Conservation (phyloP, 2,113 vertebrate genomes). For the Puma concolor region DNA sequence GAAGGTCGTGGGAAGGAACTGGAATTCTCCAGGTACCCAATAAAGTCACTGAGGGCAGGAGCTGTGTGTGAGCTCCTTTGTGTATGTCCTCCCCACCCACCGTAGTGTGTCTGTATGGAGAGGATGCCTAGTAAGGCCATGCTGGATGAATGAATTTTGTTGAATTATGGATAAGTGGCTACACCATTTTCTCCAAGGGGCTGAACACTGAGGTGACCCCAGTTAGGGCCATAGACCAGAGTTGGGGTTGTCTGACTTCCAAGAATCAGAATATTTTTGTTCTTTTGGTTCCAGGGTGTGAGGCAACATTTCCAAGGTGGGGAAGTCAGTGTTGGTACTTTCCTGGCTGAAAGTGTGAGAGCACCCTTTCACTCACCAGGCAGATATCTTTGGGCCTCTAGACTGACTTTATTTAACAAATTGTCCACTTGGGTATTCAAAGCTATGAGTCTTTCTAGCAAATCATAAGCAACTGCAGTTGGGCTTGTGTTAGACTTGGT, state of each 20-base stretch:
- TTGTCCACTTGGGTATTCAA: background rate
- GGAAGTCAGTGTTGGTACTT: background rate
- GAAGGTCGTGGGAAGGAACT: background rate
- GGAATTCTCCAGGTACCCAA: background rate
- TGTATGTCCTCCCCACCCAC: too few relatives aligned
- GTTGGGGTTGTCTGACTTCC: background rate
- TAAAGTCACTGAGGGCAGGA: background rate
- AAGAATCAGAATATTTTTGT: background rate
- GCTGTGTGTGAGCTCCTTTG: background rate
- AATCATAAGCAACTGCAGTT: background rate
- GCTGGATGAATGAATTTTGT: background rate
- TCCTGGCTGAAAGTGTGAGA: background rate
- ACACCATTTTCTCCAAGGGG: background rate
- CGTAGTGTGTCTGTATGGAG: fast-evolving
- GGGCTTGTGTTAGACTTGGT: background rate
- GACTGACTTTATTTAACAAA: background rate
- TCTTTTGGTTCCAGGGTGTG: background rate
- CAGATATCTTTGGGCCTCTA: background rate
- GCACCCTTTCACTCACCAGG: background rate
- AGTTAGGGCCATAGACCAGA: background rate
- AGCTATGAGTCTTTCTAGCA: background rate
- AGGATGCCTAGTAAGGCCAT: background rate
- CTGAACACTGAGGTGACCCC: background rate
- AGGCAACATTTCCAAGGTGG: background rate
- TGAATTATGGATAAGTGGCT: background rate